Base-by-base conservation (phyloP, 2,888 invertebrate species). In the Nomada hirtipes region DNA sequence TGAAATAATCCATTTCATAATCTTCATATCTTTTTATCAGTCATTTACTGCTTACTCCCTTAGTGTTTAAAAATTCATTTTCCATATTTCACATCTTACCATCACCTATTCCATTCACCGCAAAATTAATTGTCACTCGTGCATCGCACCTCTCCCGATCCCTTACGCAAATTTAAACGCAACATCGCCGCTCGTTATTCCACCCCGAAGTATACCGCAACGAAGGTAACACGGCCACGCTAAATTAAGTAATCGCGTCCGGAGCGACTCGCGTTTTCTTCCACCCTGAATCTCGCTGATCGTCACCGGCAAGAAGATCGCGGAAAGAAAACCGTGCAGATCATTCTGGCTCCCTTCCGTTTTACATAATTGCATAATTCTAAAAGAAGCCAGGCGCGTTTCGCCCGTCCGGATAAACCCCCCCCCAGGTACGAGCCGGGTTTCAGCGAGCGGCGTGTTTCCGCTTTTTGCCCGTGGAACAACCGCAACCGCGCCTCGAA, bases 311-410 rank as follows among this genome's bases (percentile, higher is more conserved):
- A 70, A 70, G 60, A 44, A 72, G 47, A 53, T 53, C 23, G 20
- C 36, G 13, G 15, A 53, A 44, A n/a, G 15, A 9, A 20, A 36
- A 15, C 2, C 36, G 42, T 18, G 4, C 50, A 69, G 63, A 69
- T 26, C 44, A 11, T 3, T 13, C 4, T 1, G 44, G 10, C 11
- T 11, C 36, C 42, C 18, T 68, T 55, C 36, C 23, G 44, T 59
- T 65, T 65, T 65, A 60, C 79, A 79, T 72, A 79, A 80, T 72
- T 63, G 72, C 67, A 42, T 68, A 59, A 79, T 79, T 73, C 72
- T 18, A 47, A 42, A 77, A 53, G 73, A 77, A 67, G 15, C 42
- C 4, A 36, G 13, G 42, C 42, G 42, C 36, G 68, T 72, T 79
- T 50, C 76, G 4, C 50, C 52, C 26, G n/a, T 2, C 15, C 15